Conservation (phyloP, 2,797 vertebrate species). For the Poecilia picta region DNA sequence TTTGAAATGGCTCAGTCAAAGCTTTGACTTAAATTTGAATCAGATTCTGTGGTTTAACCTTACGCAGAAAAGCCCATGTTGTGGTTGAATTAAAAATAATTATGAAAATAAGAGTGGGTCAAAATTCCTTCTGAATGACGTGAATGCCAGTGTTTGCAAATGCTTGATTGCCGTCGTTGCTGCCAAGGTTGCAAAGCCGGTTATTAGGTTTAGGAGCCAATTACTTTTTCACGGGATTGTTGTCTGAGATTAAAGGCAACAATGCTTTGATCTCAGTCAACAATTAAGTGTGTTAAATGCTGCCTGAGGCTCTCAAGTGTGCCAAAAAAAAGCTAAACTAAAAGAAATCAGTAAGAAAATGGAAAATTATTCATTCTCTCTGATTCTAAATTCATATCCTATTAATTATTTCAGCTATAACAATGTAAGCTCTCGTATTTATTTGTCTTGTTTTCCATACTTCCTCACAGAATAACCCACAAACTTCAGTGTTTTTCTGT, state of each 20-base stretch:
- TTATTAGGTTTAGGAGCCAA: background rate
- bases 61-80: background rate
- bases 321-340: too few relatives aligned
- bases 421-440: background rate
- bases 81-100: background rate
- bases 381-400: background rate
- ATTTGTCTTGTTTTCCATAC: background rate
- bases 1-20: background rate
- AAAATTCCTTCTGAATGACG: background rate
- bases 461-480: background rate
- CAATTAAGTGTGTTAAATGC: too few relatives aligned
- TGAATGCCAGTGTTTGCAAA: background rate
- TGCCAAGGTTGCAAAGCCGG: background rate
- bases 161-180: background rate
- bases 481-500: background rate
- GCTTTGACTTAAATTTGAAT: background rate
- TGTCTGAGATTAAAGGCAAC: too few relatives aligned
- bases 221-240: background rate
- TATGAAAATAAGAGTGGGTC: background rate
- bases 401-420: background rate
- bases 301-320: too few relatives aligned
- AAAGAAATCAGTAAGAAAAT: background rate
- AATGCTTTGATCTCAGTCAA: too few relatives aligned
- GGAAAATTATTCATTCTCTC: background rate
- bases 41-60: background rate